These are phyloP conservation scores for Gymnodraco acuticeps DNA, from an alignment of 2,797 vertebrate species.

Conservation along the genomic window DNA sequence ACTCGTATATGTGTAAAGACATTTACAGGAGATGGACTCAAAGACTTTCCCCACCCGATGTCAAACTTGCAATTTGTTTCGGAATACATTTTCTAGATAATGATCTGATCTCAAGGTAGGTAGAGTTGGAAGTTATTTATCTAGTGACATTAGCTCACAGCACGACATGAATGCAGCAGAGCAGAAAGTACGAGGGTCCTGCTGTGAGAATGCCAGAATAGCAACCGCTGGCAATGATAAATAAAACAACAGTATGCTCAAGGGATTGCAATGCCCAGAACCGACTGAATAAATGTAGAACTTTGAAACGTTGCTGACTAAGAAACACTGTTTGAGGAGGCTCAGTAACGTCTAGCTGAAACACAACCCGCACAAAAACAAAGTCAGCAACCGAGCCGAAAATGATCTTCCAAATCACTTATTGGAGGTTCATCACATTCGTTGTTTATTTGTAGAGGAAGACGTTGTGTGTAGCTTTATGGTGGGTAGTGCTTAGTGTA, in stretches of 20 bases:
- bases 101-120: not conserved
- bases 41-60: not conserved
- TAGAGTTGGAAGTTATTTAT: not conserved
- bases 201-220: not conserved
- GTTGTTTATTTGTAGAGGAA: not conserved
- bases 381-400: not conserved
- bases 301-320: not conserved
- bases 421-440: not conserved
- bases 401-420: not conserved
- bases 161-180: not conserved
- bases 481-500: not conserved
- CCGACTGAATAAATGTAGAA: not conserved
- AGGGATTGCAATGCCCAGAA: not conserved
- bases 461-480: not conserved
- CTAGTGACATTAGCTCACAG: slow-evolving; percentile 11
- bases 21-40: not conserved
- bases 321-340: not conserved
- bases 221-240: not conserved
- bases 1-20: not conserved
- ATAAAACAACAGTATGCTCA: not conserved
- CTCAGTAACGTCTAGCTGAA: not conserved
- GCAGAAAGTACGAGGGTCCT: not conserved
- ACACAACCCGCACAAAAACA: not conserved
- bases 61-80: not conserved
- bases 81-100: not conserved